Evolutionary conservation across 2,113 vertebrate genomes (phyloP).

Genomic region (Puntigrus tetrazona): DNA sequence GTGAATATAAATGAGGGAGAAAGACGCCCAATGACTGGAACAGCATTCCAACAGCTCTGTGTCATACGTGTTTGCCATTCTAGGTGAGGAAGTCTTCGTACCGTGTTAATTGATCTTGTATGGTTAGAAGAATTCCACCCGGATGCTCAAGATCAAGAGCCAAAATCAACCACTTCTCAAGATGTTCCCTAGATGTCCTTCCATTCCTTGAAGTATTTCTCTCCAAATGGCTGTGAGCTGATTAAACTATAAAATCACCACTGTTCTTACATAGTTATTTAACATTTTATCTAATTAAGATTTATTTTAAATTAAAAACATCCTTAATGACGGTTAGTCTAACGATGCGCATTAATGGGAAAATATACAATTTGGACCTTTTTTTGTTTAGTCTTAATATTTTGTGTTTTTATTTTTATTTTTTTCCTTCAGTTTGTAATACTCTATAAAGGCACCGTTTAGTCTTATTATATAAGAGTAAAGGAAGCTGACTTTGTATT

Average conservation of each 20-base stretch:
- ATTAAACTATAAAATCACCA: not conserved
- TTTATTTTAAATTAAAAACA: not conserved
- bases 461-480: not conserved
- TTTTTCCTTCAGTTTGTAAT: not conserved
- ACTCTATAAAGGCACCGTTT: not conserved
- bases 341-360: not conserved
- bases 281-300: not conserved
- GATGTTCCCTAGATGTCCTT: not conserved
- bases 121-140: slow-evolving; percentile 19
- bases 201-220: not conserved
- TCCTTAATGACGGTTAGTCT: not conserved
- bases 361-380: not conserved
- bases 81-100: not conserved
- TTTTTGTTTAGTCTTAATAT: not conserved
- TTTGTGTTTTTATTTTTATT: not conserved
- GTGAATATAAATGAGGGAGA: slow-evolving; percentile 1
- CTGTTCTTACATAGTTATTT: not conserved
- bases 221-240: not conserved
- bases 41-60: slow-evolving; percentile 49
- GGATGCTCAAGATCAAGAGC: slow-evolving; percentile 47
- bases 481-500: not conserved
- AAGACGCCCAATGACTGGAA: not conserved
- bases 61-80: slow-evolving; percentile 36
- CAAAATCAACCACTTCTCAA: slow-evolving; percentile 16
- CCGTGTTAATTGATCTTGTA: slow-evolving; percentile 29